Evolutionary conservation across 2,888 invertebrate genomes (phyloP).

Genomic region (Ariolimax columbianus): DNA sequence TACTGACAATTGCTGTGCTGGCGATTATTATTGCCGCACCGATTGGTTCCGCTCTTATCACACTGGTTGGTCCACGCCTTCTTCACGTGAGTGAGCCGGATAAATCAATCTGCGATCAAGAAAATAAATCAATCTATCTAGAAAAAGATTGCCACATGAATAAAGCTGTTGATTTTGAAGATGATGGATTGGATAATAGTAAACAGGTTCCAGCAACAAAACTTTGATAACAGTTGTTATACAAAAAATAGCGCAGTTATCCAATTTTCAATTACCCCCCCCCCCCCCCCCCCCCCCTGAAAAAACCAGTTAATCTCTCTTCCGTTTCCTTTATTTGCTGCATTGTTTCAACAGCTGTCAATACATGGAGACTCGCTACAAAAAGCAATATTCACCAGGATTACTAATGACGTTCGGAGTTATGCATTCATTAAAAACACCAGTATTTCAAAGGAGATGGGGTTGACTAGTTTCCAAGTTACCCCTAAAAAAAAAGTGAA

Average conservation of each 20-base stretch:
- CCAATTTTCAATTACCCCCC: too few species aligned
- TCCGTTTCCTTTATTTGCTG: too few species aligned
- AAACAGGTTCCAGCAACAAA: constrained; percentile 16
- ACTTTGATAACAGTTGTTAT: constrained; percentile 1
- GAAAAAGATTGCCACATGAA: constrained; percentile 29
- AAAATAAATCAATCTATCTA: background rate
- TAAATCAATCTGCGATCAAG: background rate
- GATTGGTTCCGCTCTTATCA: constrained; percentile 74
- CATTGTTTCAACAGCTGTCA: too few species aligned
- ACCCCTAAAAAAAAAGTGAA: too few species aligned
- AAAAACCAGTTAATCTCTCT: too few species aligned
- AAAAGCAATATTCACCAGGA: too few species aligned
- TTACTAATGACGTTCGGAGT: too few species aligned
- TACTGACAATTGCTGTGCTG: constrained; percentile 75
- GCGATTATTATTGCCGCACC: constrained; percentile 77
- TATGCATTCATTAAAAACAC: too few species aligned
- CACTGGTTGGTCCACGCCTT: constrained; percentile 70
- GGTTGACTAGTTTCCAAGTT: too few species aligned
- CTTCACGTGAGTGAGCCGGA: constrained; percentile 57
- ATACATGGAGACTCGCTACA: too few species aligned
- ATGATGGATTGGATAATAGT: constrained; percentile 16
- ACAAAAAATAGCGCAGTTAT: background rate
- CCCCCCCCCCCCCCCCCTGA: too few species aligned
- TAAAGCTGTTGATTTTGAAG: constrained; percentile 21
- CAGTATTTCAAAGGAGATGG: too few species aligned